These are phyloP conservation scores for Labia minor DNA, from an alignment of 2,888 invertebrate genomes.

Conservation along the genomic window DNA sequence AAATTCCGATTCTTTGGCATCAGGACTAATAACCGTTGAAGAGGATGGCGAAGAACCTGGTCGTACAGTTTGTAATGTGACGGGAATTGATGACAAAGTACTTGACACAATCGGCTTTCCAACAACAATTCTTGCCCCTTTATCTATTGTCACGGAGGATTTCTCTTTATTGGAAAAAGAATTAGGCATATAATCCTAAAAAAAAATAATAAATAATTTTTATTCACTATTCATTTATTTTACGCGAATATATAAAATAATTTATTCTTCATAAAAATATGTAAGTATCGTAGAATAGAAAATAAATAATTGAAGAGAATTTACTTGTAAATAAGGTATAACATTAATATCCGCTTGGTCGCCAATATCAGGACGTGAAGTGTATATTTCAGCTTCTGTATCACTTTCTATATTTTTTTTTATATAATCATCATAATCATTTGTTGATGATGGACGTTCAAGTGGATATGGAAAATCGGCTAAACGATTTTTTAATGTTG, in stretches of 20 bases:
- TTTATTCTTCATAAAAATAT: too few species aligned
- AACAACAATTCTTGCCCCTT: neutral
- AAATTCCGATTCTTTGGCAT: conserved; percentile 32
- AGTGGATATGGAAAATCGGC: conserved; percentile 53
- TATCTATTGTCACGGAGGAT: conserved; percentile 25
- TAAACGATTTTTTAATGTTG: conserved; percentile 36
- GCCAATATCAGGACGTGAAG: neutral
- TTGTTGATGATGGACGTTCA: conserved; percentile 44
- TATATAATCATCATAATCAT: neutral
- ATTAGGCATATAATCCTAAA: neutral
- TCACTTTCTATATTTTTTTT: conserved; percentile 29
- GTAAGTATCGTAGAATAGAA: too few species aligned
- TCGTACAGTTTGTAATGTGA: conserved; percentile 25
- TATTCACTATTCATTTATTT: too few species aligned
- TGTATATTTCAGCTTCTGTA: conserved; percentile 18
- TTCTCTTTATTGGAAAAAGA: neutral
- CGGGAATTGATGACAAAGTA: conserved; percentile 18
- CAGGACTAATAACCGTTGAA: conserved; percentile 14
- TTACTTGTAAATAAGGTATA: conserved; percentile 40
- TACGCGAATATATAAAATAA: too few species aligned
- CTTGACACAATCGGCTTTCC: neutral
- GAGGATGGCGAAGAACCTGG: neutral
- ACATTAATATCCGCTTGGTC: conserved; percentile 35
- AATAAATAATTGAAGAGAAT: too few species aligned
- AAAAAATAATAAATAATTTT: neutral